Percentiles rank a stretch among this genome's conserved stretches.
Evolutionary conservation across 1,140 invertebrate species (phyloP).

Genomic region (Ips typographus): DNA sequence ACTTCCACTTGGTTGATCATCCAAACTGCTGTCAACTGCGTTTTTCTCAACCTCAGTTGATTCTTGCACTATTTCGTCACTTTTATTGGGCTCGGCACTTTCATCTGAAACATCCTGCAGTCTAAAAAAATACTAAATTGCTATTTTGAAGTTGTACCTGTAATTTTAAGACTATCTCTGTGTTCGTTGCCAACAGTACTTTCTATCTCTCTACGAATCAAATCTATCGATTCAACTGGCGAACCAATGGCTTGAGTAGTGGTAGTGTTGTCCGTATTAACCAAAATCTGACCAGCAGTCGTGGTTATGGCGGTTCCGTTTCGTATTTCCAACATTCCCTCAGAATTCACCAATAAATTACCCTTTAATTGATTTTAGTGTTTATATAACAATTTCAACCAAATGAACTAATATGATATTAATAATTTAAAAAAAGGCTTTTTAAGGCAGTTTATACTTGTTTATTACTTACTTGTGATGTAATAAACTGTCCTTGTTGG

Average conservation of each 20-base stretch:
- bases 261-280: constrained; percentile 28
- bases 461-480: constrained; percentile 44
- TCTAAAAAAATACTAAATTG: too few relatives aligned
- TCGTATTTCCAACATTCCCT: constrained; percentile 55
- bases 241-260: constrained; percentile 34
- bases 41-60: neutral
- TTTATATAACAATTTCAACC: neutral
- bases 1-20: neutral
- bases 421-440: neutral
- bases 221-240: constrained; percentile 50
- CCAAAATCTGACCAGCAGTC: constrained; percentile 38
- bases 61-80: too few relatives aligned
- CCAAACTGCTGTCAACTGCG: neutral
- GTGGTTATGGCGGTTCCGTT: constrained; percentile 42
- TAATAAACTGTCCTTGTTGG: constrained; percentile 56
- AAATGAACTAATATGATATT: neutral
- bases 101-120: too few relatives aligned
- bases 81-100: too few relatives aligned
- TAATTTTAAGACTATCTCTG: neutral
- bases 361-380: constrained; percentile 39
- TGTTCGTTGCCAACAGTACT: constrained; percentile 18
- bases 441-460: too few relatives aligned
- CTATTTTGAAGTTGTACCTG: too few relatives aligned
- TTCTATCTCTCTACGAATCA: constrained; percentile 47
- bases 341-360: constrained; percentile 57